Base-by-base conservation (phyloP, 2,888 invertebrate genomes). In the Melinaea menophilus region DNA sequence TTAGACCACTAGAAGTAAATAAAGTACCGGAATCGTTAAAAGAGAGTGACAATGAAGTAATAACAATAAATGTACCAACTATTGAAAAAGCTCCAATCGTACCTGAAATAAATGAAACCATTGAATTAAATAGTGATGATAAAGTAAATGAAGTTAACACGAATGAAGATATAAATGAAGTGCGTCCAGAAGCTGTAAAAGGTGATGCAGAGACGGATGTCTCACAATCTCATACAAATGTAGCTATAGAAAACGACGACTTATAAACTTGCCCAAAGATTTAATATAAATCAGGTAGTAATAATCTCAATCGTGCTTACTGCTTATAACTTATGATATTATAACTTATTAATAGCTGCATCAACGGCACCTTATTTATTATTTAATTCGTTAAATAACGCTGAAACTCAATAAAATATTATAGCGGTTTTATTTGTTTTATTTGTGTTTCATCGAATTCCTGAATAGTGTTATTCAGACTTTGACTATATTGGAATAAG, bases 401-500 rank as follows among this genome's bases (percentile, higher is more conserved):
- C 88, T 86, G 81, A 82, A 85, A 84, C 76, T 80, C 77, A 89
- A 89, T 89, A 90, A 89, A 89, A 75, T 88, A 89, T 88, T 90
- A 89, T 88, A 88, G 86, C 85, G 86, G 77, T 77, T 76, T 66
- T 70, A 34, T 63, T 66, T 69, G 73, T 78, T 81, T 79, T 73
- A 70, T 71, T 65, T 56, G 22, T 22, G 22, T 22, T 22, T 22
- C 22, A 22, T 22, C 22, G 22, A 22, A 22, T 22, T 22, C 22
- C 22, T 22, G 22, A 22, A 22, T 22, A 22, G 22, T 22, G 22
- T 5, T 9, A 9, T 9, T 41, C 9, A 9, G 41, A 37, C 9
- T 41, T 41, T 9, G 41, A 41, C 0, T 41, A 1, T 41, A 7
- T 9, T 7, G 0, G 11, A 9, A 3, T 41, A 9, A 2, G 41